Conservation (phyloP, 2,797 vertebrate genomes). For the Pristis pectinata region DNA sequence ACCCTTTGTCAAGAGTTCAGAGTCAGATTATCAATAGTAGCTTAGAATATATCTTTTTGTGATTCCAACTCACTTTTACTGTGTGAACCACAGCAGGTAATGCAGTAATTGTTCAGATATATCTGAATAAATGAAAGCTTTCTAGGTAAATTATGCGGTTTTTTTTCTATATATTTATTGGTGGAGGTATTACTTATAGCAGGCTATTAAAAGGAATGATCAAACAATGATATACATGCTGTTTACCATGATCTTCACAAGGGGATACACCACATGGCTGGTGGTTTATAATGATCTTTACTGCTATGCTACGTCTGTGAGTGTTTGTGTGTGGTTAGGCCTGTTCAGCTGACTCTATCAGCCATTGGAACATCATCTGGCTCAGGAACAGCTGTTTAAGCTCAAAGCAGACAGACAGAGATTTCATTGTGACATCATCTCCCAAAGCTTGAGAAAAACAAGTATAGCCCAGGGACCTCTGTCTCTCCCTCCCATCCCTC, state of each 20-base stretch:
- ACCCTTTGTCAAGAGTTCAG: neutral
- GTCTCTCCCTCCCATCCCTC: neutral
- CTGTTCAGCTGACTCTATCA: constrained; percentile 17
- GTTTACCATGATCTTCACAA: neutral
- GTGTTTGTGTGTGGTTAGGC: constrained; percentile 18
- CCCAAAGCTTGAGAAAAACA: constrained; percentile 33
- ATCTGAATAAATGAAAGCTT: neutral
- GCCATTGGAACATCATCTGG: constrained; percentile 30
- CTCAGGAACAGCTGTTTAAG: constrained; percentile 15
- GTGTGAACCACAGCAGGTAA: neutral
- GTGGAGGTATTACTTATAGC: neutral
- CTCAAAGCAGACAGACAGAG: constrained; percentile 34
- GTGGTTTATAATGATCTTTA: neutral
- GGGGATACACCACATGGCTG: neutral
- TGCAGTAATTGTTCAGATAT: neutral
- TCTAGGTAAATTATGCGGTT: neutral
- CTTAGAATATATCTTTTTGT: neutral
- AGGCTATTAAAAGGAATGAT: neutral
- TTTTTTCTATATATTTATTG: neutral
- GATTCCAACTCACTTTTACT: neutral
- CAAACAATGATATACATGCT: neutral
- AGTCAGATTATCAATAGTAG: neutral
- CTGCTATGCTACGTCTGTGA: neutral
- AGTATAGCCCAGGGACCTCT: constrained; percentile 29
- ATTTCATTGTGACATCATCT: constrained; percentile 34